Evolutionary conservation across 1,140 invertebrate species (phyloP), one percentile per base, ranked within the genome.

Genomic region (Coptotermes formosanus): DNA sequence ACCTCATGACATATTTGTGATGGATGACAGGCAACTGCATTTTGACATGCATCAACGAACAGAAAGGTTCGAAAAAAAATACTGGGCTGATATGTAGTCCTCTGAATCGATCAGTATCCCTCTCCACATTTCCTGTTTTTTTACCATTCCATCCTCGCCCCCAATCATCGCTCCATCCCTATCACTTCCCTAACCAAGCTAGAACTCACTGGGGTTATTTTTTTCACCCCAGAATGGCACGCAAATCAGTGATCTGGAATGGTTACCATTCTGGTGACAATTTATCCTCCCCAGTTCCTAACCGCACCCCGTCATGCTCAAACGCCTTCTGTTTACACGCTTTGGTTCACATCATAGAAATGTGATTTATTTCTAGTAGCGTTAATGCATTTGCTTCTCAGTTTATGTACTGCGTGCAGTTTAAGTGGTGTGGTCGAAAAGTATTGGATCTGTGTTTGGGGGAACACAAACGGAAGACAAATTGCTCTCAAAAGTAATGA

Each of bases 191-290:
- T 64, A 64, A 64, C 59, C 59, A 64, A 64, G 59, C 59, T 64
- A n/a, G 64, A 75, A 75, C 64, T 75, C 64, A 30, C 64, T 75
- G 9, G 64, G 30, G 64, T 3, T 75, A 30, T 75, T 55, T 55
- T 55, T 30, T 30, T n/a, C n/a, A 16, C 14, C 25, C 64, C 1
- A 16, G 25, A 30, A 75, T 75, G 25, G 9, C 64, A 75, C 64
- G 64, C 64, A 75, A 75, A 75, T 75, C 64, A 75, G 64, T 75
- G 64, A 75, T 75, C 64, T 75, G 64, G 64, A 75, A 75, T 30
- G 64, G 64, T 75, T 75, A 75, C 64, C 64, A 75, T 30, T 75
- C 30, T 75, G 64, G 64, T 75, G 64, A 75, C 64, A 75, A 75
- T 75, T 75, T 25, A 16, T 75, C 25, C 25, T 19, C n/a, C 25